Base-by-base conservation (phyloP, 2,888 invertebrate species). In the Neoascia interrupta region DNA sequence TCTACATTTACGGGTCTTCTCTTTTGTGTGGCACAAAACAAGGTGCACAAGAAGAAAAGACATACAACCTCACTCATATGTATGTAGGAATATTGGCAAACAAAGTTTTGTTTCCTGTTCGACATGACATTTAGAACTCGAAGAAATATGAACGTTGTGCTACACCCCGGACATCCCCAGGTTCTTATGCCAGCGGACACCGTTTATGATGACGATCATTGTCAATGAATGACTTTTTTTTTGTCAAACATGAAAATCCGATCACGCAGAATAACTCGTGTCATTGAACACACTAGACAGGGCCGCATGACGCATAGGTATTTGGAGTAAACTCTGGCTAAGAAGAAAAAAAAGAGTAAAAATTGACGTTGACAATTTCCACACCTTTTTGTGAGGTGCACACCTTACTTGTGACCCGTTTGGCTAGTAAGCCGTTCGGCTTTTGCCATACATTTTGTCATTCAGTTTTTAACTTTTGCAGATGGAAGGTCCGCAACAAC, bases 401-500 rank as follows among this genome's bases (percentile, higher is more conserved):
- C 49, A 39, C 60, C 60, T 45, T 34, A 15, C 51, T 51, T 53
- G 37, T 2, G 15, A n/a, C 6, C 6, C n/a, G 13, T 21, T 15
- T n/a, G n/a, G n/a, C n/a, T n/a, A n/a, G n/a, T n/a, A n/a, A n/a
- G n/a, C n/a, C n/a, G n/a, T n/a, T 18, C 3, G 1, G 31, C 3
- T 39, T 2, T 45, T 45, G 1, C 36, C n/a, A 36, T 10, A 6
- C 3, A 8, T n/a, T 51, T 51, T 26, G 10, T 54, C 28, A 80
- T 66, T 79, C 37, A 51, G 43, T 69, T 5, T 80, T 74, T 86
- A 84, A 84, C 85, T 84, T 82, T 87, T 86, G 84, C 85, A 87
- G 87, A 87, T 87, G 87, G 88, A 88, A 86, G 81, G 83, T 82
- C 87, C 85, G 83, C 79, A 85, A 63, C 84, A 85, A 79, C 83